Evolutionary conservation across 1,140 invertebrate species (phyloP).

Genomic region (Drosophila kohkoa): DNA sequence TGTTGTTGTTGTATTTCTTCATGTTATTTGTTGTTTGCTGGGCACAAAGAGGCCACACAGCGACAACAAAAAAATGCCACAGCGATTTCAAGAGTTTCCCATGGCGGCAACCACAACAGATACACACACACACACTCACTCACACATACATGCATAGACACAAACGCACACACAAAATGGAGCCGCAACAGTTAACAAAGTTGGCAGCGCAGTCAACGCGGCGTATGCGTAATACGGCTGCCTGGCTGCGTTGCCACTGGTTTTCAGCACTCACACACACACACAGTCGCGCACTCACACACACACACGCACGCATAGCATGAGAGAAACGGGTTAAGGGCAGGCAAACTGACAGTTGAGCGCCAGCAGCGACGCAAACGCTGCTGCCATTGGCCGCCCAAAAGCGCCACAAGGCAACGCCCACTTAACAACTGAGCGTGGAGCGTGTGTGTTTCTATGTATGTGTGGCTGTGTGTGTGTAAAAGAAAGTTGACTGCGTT

Average conservation of each 20-base stretch:
- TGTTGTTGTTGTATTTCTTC: slow-evolving; percentile 37
- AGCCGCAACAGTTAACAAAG: slow-evolving; percentile 50
- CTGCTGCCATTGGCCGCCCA: slow-evolving; percentile 59
- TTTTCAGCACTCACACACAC: slow-evolving; percentile 57
- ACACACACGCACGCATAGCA: slow-evolving; percentile 16
- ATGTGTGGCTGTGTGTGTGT: slow-evolving; percentile 23
- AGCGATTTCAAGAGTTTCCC: slow-evolving; percentile 51
- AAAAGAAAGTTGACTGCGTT: slow-evolving; percentile 67
- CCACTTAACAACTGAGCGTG: slow-evolving; percentile 51
- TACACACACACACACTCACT: slow-evolving; percentile 16
- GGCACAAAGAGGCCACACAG: slow-evolving; percentile 74
- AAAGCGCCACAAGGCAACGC: slow-evolving; percentile 76
- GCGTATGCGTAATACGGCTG: slow-evolving; percentile 69
- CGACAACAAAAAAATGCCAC: slow-evolving; percentile 41
- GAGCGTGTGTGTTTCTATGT: slow-evolving; percentile 13
- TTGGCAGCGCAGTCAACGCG: slow-evolving; percentile 56
- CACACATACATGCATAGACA: slow-evolving; percentile 11
- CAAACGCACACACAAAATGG: slow-evolving; percentile 45
- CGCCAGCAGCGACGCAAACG: slow-evolving; percentile 59
- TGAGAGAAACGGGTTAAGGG: slow-evolving; percentile 66
- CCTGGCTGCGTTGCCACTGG: slow-evolving; percentile 72
- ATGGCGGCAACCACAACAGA: slow-evolving; percentile 47
- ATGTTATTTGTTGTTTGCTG: slow-evolving; percentile 50
- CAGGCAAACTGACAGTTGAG: slow-evolving; percentile 55
- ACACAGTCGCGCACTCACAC: slow-evolving; percentile 23